Conservation (phyloP, 2,113 vertebrate species). For the Mobula hypostoma region DNA sequence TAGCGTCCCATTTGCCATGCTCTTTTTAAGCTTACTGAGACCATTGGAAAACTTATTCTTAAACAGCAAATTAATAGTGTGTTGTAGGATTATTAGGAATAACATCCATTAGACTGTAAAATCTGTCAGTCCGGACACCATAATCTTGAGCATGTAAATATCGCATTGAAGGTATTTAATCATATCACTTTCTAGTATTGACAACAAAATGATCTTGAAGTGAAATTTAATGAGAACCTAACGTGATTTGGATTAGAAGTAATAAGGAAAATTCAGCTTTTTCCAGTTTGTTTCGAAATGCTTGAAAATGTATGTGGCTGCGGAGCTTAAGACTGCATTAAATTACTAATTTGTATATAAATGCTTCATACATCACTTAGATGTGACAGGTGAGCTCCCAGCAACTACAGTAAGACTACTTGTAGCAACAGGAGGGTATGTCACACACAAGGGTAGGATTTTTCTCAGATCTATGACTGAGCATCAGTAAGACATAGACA, state of each 20-base stretch:
- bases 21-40: too few species aligned
- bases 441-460: background rate
- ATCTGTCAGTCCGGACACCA: too few species aligned
- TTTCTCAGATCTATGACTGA: background rate
- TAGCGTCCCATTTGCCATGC: too few species aligned
- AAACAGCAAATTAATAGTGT: too few species aligned
- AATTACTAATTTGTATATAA: conserved; percentile 50
- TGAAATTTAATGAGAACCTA: background rate
- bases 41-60: too few species aligned
- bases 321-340: background rate
- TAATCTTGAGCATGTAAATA: too few species aligned
- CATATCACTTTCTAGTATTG: background rate
- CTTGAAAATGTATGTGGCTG: background rate
- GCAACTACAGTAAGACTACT: conserved; percentile 28
- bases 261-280: background rate
- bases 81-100: too few species aligned
- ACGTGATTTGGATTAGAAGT: background rate
- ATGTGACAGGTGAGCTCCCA: conserved; percentile 46
- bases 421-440: conserved; percentile 1
- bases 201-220: background rate
- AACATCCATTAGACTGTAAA: too few species aligned
- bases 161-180: too few species aligned
- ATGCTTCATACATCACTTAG: conserved; percentile 43
- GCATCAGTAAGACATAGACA: background rate
- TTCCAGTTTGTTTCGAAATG: background rate